These are phyloP conservation scores for Bagarius yarrelli DNA, from an alignment of 2,113 vertebrate species.

Conservation along the genomic window DNA sequence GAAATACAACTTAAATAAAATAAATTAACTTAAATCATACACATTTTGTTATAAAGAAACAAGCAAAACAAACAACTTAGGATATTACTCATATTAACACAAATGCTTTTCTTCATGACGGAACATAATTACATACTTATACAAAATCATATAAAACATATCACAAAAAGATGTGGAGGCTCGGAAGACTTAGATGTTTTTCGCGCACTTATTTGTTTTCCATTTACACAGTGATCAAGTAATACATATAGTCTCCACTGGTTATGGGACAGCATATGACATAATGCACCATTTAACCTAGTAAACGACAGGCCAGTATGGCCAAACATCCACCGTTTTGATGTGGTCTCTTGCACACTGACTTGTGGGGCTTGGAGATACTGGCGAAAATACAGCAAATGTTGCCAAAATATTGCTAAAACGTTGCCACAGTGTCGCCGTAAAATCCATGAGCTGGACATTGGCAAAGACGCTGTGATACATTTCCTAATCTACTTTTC, in stretches of 20 bases:
- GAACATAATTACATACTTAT: constrained; percentile 51
- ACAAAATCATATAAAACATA: constrained; percentile 50
- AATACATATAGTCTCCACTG: constrained; percentile 83
- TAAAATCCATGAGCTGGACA: constrained; percentile 30
- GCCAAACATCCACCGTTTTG: constrained; percentile 83
- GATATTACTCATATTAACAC: constrained; percentile 66
- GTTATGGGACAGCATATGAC: constrained; percentile 73
- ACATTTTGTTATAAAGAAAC: constrained; percentile 74
- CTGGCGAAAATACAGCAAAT: constrained; percentile 69
- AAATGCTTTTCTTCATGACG: constrained; percentile 38
- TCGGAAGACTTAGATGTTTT: constrained; percentile 78
- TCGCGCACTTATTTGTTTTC: constrained; percentile 69
- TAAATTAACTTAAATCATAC: constrained; percentile 79
- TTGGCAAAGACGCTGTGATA: constrained; percentile 22
- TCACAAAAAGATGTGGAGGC: constrained; percentile 69
- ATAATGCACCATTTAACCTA: constrained; percentile 62
- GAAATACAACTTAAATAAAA: constrained; percentile 81
- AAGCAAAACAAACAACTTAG: constrained; percentile 85
- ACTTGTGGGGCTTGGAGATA: constrained; percentile 68
- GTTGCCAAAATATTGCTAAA: constrained; percentile 66
- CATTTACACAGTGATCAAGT: constrained; percentile 79
- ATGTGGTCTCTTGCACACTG: constrained; percentile 53
- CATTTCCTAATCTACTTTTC: constrained; percentile 33
- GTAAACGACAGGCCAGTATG: constrained; percentile 79
- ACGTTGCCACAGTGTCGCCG: constrained; percentile 45